Evolutionary conservation across 92 coral and sea anemone species (phyloP).

Genomic region (Epizoanthus illoricatus): DNA sequence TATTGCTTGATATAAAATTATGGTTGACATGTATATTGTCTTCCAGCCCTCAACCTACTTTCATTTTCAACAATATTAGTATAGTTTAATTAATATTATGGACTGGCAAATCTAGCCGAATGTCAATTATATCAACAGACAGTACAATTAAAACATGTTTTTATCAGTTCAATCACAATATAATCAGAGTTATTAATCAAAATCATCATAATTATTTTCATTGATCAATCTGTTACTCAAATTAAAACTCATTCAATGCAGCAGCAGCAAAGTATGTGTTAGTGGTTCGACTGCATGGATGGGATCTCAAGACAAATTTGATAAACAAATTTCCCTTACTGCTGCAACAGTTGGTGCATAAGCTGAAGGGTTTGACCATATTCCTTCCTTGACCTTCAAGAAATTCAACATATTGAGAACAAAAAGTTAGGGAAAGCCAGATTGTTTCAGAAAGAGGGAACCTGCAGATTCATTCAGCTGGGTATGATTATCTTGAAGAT

Average conservation of each 20-base stretch:
- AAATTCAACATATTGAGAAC: slow-evolving; percentile 39
- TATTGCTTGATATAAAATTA: no score
- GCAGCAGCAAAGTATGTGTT: slow-evolving; percentile 18
- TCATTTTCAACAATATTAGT: no score
- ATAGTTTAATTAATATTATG: no score
- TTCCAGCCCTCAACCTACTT: no score
- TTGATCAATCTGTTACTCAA: no score
- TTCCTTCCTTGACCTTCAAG: slow-evolving; percentile 86
- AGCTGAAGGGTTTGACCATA: slow-evolving; percentile 90
- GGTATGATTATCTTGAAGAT: background rate
- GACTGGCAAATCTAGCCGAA: no score
- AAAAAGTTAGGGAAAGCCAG: slow-evolving; percentile 49
- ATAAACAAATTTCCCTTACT: slow-evolving; percentile 64
- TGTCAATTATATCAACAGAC: no score
- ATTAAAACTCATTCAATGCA: background rate
- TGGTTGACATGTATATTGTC: no score
- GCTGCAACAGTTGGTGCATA: slow-evolving; percentile 89
- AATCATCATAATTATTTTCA: no score
- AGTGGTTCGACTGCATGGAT: slow-evolving; percentile 13
- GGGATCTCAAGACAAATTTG: slow-evolving; percentile 6
- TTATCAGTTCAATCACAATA: no score
- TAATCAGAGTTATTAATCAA: no score
- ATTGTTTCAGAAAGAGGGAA: slow-evolving; percentile 42
- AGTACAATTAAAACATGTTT: no score
- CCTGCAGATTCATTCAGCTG: slow-evolving; percentile 1